A percentile compares a stretch with the other conserved stretches of the same genome.
These are phyloP conservation scores for Acrossocheilus wenchowensis DNA, from an alignment of 2,797 vertebrate species.

Conservation along the genomic window DNA sequence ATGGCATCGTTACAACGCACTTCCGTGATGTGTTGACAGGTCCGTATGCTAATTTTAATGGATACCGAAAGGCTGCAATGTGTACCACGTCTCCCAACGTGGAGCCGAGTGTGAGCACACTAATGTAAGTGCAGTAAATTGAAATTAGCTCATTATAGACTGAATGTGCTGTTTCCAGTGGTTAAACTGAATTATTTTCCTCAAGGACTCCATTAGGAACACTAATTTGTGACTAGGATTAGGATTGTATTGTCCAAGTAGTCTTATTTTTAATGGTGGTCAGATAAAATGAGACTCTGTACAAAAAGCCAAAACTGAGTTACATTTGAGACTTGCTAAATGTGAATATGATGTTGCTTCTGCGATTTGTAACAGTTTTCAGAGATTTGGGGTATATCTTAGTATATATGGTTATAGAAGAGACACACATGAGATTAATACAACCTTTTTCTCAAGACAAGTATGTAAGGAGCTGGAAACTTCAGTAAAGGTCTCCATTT, in stretches of 20 bases:
- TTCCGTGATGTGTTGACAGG: constrained; percentile 98
- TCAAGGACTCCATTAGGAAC: constrained; percentile 96
- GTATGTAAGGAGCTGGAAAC: not conserved
- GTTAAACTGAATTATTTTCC: constrained; percentile 97
- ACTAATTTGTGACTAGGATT: constrained; percentile 96
- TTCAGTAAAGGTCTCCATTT: not conserved
- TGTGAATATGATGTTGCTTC: not conserved
- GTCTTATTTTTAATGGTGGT: constrained; percentile 15
- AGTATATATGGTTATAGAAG: not conserved
- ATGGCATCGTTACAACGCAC: constrained; percentile 96
- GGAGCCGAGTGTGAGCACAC: constrained; percentile 77
- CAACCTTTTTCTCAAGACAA: not conserved
- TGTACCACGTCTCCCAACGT: constrained; percentile 18
- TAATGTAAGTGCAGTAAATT: constrained; percentile 93
- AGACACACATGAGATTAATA: not conserved
- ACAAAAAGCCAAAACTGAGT: not conserved
- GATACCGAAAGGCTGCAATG: constrained; percentile 83
- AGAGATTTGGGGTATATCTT: not conserved
- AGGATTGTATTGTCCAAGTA: constrained; percentile 73
- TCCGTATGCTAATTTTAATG: constrained; percentile 99
- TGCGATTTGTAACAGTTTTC: not conserved
- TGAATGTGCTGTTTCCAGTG: constrained; percentile 98
- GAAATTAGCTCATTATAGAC: constrained; percentile 96
- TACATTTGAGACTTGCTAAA: not conserved
- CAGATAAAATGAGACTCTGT: not conserved